Evolutionary conservation across 1,140 invertebrate genomes (phyloP), one percentile per base, ranked within the genome.

Genomic region (Papilio machaon): DNA sequence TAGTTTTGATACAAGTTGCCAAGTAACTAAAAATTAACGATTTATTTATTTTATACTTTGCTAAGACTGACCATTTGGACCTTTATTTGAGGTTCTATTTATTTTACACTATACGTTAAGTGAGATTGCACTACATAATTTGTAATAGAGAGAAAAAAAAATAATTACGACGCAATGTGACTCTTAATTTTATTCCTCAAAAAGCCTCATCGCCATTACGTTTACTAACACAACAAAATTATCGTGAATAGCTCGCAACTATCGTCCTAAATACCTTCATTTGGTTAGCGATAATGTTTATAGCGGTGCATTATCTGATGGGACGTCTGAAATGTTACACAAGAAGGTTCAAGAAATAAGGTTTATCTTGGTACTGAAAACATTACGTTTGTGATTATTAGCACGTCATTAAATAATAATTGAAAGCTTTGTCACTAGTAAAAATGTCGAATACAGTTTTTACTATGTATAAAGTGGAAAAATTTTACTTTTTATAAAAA

Each of bases 261-360:
- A 58, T 19, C 54, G 54, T 58, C 54, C 54, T 58, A 58, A 58
- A 58, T 58, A 58, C 54, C 6, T 58, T 19, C 8, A 17, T 58
- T 58, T 58, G 54, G 17, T 58, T 58, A n/a, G 54, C 17, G 54
- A 58, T 58, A 58, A 17, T 58, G 54, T 58, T 58, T 58, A 58
- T 10, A 19, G 54, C 54, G n/a, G 6, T 58, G n/a, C 49, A 17
- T 58, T 58, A 58, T 58, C 54, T 9, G 54, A 58, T 52, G 49
- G 54, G 17, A 9, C n/a, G 54, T 58, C n/a, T 58, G n/a, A 58
- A 58, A 19, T 58, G 54, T 58, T 58, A 58, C 54, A 9, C 54
- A 58, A 58, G n/a, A 2, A 58, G 17, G 54, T 58, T 58, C 17
- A 58, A 58, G 54, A 19, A 19, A 58, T 52, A 58, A 58, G 54